Percentiles rank a stretch among this genome's conserved stretches.
Evolutionary conservation across 2,888 invertebrate genomes (phyloP).

Genomic region (Mimas tiliae): DNA sequence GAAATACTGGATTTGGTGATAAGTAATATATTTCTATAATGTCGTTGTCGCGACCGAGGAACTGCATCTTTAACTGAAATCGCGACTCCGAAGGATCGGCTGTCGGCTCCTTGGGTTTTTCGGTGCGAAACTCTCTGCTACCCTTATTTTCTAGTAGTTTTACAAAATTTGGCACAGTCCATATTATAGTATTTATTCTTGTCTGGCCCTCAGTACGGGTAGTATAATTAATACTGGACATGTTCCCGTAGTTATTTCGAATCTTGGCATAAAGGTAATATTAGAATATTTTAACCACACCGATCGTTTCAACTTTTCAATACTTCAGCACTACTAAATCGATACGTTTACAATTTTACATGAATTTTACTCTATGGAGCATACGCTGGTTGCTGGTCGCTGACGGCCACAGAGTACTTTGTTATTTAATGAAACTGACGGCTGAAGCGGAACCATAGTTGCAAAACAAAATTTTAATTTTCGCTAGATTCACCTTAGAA

Average conservation of each 20-base stretch:
- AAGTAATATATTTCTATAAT: slow-evolving; percentile 75
- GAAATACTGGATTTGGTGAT: slow-evolving; percentile 67
- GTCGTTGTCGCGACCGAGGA: slow-evolving; percentile 71
- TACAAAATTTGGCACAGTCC: slow-evolving; percentile 72
- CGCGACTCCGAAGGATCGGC: slow-evolving; percentile 50
- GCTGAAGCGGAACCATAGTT: no score
- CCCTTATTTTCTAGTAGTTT: slow-evolving; percentile 65
- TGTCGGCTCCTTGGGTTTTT: slow-evolving; percentile 56
- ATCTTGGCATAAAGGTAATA: not conserved
- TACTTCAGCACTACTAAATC: no score
- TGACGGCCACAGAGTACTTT: no score
- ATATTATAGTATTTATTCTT: slow-evolving; percentile 72
- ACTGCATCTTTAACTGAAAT: slow-evolving; percentile 76
- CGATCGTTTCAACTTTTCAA: no score
- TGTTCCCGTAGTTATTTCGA: not conserved
- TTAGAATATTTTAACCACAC: not conserved
- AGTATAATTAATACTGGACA: slow-evolving; percentile 59
- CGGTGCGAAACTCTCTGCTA: slow-evolving; percentile 67
- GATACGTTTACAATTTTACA: no score
- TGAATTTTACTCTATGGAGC: no score
- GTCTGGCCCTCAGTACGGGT: slow-evolving; percentile 73
- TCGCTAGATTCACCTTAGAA: no score
- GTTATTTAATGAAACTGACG: no score
- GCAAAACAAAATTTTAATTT: no score
- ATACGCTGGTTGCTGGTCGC: no score